Percentiles rank a stretch among this genome's conserved stretches.
Evolutionary conservation across 2,113 vertebrate genomes (phyloP).

Genomic region (Onychorhynchus coronatus): DNA sequence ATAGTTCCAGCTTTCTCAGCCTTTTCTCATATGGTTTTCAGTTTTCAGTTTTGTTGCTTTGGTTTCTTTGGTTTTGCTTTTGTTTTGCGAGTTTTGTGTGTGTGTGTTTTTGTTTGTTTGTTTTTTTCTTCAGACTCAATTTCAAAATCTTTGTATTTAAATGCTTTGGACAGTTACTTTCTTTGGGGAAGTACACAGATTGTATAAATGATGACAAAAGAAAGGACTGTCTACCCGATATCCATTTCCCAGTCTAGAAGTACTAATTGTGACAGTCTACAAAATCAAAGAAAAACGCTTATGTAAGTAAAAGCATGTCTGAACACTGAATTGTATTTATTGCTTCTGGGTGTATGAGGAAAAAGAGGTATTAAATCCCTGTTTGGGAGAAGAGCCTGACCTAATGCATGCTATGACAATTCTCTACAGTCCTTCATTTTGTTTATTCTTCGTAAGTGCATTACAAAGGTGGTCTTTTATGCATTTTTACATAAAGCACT

Average conservation of each 20-base stretch:
- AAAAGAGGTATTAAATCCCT: not conserved
- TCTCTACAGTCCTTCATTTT: not conserved
- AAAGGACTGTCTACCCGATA: not conserved
- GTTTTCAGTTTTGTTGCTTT: too few species aligned
- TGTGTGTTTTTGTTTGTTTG: too few species aligned
- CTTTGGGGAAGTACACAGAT: not conserved
- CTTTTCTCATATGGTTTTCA: not conserved
- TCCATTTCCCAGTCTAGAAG: not conserved
- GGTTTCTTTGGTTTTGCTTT: not conserved
- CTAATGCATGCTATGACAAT: not conserved
- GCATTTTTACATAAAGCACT: not conserved
- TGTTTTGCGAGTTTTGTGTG: not conserved
- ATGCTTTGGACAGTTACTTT: not conserved
- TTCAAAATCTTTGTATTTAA: not conserved
- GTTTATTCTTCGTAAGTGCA: not conserved
- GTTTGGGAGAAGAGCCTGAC: not conserved
- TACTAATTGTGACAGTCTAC: not conserved
- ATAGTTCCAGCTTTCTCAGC: not conserved
- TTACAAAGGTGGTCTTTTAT: not conserved
- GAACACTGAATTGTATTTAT: not conserved
- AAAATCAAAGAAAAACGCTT: not conserved
- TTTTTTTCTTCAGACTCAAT: not conserved
- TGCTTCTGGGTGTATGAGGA: not conserved
- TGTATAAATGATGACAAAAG: not conserved
- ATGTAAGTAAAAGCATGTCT: not conserved